Conservation (phyloP, 2,113 vertebrate genomes). For the Bostrychus sinensis region DNA sequence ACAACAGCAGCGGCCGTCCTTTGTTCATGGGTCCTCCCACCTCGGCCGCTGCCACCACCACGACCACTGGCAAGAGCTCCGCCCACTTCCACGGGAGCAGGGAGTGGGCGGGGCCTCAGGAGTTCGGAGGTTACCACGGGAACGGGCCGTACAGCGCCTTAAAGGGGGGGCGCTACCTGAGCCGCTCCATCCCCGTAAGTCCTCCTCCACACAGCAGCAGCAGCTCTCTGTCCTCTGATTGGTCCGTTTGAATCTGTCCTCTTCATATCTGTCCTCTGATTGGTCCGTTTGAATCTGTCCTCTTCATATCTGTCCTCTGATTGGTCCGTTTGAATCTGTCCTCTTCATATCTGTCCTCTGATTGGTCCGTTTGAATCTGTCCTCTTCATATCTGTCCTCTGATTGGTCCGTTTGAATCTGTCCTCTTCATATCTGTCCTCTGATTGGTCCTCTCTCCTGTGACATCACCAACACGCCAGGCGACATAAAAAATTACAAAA, state of each 20-base stretch:
- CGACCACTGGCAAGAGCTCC: conserved; percentile 66
- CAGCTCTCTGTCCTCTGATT: conserved; percentile 27
- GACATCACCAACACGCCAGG: conserved; percentile 28
- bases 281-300: no score
- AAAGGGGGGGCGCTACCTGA: conserved; percentile 84
- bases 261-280: conserved; percentile 5
- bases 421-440: not conserved
- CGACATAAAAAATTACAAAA: not conserved
- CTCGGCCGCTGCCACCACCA: not conserved
- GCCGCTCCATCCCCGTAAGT: conserved; percentile 96
- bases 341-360: not conserved
- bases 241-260: conserved; percentile 7
- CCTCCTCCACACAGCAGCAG: conserved; percentile 58
- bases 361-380: conserved; percentile 20
- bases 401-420: conserved; percentile 19
- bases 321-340: conserved; percentile 17
- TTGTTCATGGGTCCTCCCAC: conserved; percentile 66
- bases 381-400: not conserved
- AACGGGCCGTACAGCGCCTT: conserved; percentile 73
- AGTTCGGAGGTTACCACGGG: conserved; percentile 64
- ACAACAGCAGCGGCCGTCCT: conserved; percentile 75
- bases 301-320: conserved; percentile 1
- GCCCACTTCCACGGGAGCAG: conserved; percentile 63
- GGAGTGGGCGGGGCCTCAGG: conserved; percentile 70
- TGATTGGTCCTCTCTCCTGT: conserved; percentile 24